Conservation (phyloP, 1,140 invertebrate genomes). For the Notospermus geniculatus region DNA sequence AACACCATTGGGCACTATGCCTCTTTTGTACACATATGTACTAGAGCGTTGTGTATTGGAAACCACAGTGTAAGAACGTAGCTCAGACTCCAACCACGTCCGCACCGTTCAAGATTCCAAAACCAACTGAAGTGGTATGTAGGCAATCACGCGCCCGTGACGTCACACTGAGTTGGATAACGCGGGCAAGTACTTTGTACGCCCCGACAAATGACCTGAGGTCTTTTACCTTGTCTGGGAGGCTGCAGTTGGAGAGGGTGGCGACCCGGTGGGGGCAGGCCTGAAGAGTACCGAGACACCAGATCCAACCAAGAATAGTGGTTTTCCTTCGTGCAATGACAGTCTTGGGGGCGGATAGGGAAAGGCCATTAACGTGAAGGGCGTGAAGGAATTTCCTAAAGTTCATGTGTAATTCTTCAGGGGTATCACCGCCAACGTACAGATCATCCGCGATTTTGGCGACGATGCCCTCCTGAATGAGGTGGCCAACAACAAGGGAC, state of each 20-base stretch:
- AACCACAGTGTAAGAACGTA: too few relatives aligned
- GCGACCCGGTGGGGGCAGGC: conserved; percentile 22
- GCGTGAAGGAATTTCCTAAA: too few relatives aligned
- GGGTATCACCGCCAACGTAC: conserved; percentile 10
- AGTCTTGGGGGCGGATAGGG: conserved; percentile 13
- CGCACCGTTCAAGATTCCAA: too few relatives aligned
- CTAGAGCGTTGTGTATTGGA: too few relatives aligned
- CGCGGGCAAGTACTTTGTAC: conserved; percentile 20
- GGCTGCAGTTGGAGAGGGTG: conserved; percentile 12
- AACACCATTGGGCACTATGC: too few relatives aligned
- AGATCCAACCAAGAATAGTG: conserved; percentile 23
- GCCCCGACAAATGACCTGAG: too few relatives aligned
- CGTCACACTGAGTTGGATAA: too few relatives aligned
- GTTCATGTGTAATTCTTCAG: conserved; percentile 6
- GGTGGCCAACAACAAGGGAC: conserved; percentile 17
- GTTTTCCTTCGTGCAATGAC: conserved; percentile 13
- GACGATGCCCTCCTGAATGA: conserved; percentile 9
- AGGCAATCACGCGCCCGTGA: too few relatives aligned
- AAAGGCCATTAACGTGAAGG: conserved; percentile 3
- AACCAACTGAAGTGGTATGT: too few relatives aligned
- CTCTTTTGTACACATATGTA: too few relatives aligned
- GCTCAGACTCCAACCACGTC: too few relatives aligned
- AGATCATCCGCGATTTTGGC: conserved; percentile 20
- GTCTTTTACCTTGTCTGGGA: too few relatives aligned
- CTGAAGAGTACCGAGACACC: conserved; percentile 15